Percentiles rank a stretch among this genome's conserved stretches.
Evolutionary conservation across 2,797 vertebrate genomes (phyloP).

Genomic region (Pangasius sanitwongsei): DNA sequence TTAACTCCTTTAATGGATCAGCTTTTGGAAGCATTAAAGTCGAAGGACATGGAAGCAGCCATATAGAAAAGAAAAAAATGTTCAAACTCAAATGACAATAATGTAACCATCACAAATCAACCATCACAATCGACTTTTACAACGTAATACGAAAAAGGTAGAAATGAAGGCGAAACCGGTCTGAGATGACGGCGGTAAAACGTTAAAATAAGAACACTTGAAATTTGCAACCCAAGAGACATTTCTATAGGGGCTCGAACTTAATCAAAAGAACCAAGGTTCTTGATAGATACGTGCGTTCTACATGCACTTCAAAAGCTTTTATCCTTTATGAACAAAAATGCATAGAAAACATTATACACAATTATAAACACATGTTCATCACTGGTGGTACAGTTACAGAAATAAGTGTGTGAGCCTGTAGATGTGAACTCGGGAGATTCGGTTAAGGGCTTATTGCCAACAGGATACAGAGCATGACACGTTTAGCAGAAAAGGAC

Average conservation of each 20-base stretch:
- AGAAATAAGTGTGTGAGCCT: slow-evolving; percentile 51
- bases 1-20: slow-evolving; percentile 81
- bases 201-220: slow-evolving; percentile 51
- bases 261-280: neutral
- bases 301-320: slow-evolving; percentile 29
- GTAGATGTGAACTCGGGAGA: slow-evolving; percentile 64
- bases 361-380: slow-evolving; percentile 65
- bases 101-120: slow-evolving; percentile 68
- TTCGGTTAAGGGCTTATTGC: slow-evolving; percentile 72
- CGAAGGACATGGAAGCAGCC: slow-evolving; percentile 74
- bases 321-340: slow-evolving; percentile 52
- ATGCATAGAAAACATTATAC: slow-evolving; percentile 77
- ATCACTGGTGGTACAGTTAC: slow-evolving; percentile 56
- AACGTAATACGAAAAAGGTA: slow-evolving; percentile 25
- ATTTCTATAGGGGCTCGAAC: neutral
- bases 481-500: slow-evolving; percentile 57
- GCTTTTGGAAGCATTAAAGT: slow-evolving; percentile 79
- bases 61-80: slow-evolving; percentile 55
- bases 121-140: slow-evolving; percentile 20
- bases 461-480: slow-evolving; percentile 59
- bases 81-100: slow-evolving; percentile 50
- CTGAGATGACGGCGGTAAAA: slow-evolving; percentile 67
- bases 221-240: neutral
- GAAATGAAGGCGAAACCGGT: slow-evolving; percentile 54
- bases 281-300: slow-evolving; percentile 24